A percentile compares a stretch with the other conserved stretches of the same genome.
Conservation (phyloP, 2,797 vertebrate species). For the Sebastiscus tertius region DNA sequence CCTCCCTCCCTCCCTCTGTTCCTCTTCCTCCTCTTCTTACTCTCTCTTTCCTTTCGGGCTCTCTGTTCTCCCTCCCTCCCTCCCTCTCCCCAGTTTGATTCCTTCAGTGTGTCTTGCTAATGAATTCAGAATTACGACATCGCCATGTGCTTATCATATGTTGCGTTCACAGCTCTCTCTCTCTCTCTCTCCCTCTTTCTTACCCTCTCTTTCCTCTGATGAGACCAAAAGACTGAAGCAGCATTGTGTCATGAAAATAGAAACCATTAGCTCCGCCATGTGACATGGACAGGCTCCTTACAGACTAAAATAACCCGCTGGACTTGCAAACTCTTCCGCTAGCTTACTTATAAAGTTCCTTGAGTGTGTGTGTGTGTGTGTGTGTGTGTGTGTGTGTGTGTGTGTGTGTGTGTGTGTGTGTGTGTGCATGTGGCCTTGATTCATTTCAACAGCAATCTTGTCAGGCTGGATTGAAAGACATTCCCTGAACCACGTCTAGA, state of each 20-base stretch:
- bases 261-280: constrained; percentile 79
- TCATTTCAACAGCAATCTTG: constrained; percentile 22
- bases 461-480: constrained; percentile 9
- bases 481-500: constrained; percentile 9
- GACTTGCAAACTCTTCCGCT: constrained; percentile 47
- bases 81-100: constrained; percentile 69
- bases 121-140: constrained; percentile 82
- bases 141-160: constrained; percentile 87
- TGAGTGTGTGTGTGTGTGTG: background rate
- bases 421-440: constrained; percentile 2
- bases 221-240: constrained; percentile 75
- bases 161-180: constrained; percentile 50
- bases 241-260: constrained; percentile 82
- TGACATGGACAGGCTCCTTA: constrained; percentile 70
- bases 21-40: constrained; percentile 59
- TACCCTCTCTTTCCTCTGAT: constrained; percentile 31
- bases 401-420: background rate
- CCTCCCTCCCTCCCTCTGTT: constrained; percentile 44
- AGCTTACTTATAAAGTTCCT: constrained; percentile 32
- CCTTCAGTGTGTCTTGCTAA: constrained; percentile 81
- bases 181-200: background rate
- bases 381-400: background rate
- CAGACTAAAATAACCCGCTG: constrained; percentile 77
- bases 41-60: constrained; percentile 49
- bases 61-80: constrained; percentile 43